Percentiles rank a stretch among this genome's conserved stretches.
These are phyloP conservation scores for Corythornis vintsioides DNA, from an alignment of 2,113 vertebrate genomes.

Conservation along the genomic window DNA sequence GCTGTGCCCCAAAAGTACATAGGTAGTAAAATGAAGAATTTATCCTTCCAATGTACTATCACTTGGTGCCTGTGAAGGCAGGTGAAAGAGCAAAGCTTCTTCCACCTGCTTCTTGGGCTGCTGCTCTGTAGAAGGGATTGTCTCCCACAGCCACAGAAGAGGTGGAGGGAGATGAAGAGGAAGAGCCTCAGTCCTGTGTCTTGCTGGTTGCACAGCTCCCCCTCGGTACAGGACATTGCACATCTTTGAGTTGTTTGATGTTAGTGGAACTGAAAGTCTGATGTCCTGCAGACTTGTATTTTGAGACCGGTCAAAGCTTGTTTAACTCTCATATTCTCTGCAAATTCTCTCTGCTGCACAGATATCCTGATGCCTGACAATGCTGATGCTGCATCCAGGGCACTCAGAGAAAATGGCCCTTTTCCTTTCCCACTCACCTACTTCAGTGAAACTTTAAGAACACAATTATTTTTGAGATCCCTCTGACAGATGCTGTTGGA, in stretches of 20 bases:
- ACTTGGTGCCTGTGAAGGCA: not conserved
- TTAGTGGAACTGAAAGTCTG: not conserved
- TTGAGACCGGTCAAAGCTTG: not conserved
- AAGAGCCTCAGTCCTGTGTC: not conserved
- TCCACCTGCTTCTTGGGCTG: not conserved
- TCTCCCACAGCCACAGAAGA: not conserved
- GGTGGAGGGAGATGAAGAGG: not conserved
- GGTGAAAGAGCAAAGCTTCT: not conserved
- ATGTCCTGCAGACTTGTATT: not conserved
- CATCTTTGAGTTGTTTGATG: not conserved
- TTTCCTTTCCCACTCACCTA: not conserved
- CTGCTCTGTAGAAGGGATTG: not conserved
- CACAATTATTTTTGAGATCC: fast-evolving
- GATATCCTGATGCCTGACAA: not conserved
- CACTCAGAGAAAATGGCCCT: not conserved
- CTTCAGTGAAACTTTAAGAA: not conserved
- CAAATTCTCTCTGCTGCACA: not conserved
- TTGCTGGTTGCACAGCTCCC: not conserved
- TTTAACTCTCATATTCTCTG: not conserved
- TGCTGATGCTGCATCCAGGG: not conserved
- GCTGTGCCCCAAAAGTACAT: not conserved
- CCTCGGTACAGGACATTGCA: not conserved
- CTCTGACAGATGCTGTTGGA: not conserved
- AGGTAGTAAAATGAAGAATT: not conserved
- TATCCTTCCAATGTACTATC: not conserved